phyloP scores from a whole-genome alignment of 2,888 invertebrate genomes.

The Heliconius cydno region DNA sequence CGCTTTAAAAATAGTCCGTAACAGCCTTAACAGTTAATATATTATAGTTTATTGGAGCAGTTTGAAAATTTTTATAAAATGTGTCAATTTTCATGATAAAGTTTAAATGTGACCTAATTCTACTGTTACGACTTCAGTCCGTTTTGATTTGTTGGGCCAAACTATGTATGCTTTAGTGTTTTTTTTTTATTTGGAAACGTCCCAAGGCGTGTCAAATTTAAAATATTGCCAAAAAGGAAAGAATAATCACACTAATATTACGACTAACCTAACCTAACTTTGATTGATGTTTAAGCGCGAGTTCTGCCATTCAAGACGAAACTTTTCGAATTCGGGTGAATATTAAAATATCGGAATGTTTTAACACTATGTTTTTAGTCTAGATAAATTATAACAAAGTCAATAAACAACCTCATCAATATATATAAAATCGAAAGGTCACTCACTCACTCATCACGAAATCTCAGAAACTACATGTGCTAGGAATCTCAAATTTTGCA shows the following conservation, averaged over 20 bases:
- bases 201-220: conserved; percentile 16
- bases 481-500: no score
- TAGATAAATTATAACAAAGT: background rate
- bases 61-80: conserved; percentile 13
- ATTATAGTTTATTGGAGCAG: conserved; percentile 20
- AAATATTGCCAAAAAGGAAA: background rate
- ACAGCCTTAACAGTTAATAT: background rate
- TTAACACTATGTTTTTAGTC: background rate
- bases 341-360: background rate
- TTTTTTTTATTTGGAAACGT: conserved; percentile 15
- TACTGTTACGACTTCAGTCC: conserved; percentile 1
- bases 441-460: no score
- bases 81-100: conserved; percentile 23
- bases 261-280: no score
- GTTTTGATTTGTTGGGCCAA: conserved; percentile 2
- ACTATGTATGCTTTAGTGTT: background rate
- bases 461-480: no score
- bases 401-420: no score
- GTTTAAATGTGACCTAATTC: conserved; percentile 17
- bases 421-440: no score
- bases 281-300: background rate
- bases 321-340: background rate
- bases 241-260: no score
- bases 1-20: conserved; percentile 17
- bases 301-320: background rate